Percentiles rank a stretch among this genome's conserved stretches.
phyloP scores from a whole-genome alignment of 92 coral and sea anemone genomes.

The Diadumene lineata region DNA sequence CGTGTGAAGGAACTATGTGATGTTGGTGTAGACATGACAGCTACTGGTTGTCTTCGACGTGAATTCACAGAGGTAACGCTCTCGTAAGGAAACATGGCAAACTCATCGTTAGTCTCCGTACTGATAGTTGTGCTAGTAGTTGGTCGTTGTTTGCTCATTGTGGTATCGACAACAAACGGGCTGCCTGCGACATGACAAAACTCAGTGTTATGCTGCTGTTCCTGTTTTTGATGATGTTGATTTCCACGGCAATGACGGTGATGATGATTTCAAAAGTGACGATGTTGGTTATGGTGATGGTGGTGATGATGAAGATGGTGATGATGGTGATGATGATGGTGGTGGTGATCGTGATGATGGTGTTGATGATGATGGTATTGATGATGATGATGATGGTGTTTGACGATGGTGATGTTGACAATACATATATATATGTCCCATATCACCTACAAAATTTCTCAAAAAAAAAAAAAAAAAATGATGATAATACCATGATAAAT shows the following conservation, averaged over 20 bases:
- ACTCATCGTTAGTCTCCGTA: conserved; percentile 57
- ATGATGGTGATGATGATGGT: neutral
- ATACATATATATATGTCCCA: neutral
- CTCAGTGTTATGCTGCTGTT: no score
- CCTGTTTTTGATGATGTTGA: neutral
- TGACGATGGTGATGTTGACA: neutral
- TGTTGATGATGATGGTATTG: neutral
- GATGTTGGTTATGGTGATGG: no score
- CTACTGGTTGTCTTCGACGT: neutral
- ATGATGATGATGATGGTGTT: conserved; percentile 3
- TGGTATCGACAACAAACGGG: conserved; percentile 40
- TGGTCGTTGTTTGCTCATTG: conserved; percentile 37
- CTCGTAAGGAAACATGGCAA: conserved; percentile 62
- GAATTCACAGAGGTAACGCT: neutral
- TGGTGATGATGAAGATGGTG: neutral
- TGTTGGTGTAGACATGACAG: neutral
- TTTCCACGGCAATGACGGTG: neutral
- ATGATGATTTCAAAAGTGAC: neutral
- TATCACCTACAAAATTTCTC: no score
- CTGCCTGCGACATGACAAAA: conserved; percentile 30
- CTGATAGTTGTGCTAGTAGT: conserved; percentile 54
- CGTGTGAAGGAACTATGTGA: neutral
- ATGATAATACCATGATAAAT: no score
- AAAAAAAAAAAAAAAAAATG: no score
- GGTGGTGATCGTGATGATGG: neutral